A percentile compares a stretch with the other conserved stretches of the same genome.
phyloP scores from a whole-genome alignment of 37 sponge, comb jelly and placozoan species.

The Dysidea cf. avara region DNA sequence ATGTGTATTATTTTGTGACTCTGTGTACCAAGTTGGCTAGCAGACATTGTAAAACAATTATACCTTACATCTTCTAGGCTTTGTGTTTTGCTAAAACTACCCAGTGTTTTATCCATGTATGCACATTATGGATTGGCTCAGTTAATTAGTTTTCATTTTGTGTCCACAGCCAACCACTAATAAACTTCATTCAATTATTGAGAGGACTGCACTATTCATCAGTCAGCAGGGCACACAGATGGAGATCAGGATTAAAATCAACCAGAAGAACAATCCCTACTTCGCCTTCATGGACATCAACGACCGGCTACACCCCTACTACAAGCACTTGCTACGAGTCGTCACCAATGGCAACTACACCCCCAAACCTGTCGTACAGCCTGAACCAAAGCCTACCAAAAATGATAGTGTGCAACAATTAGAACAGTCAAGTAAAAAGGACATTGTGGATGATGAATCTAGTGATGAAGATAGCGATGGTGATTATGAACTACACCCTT shows the following conservation, averaged over 20 bases:
- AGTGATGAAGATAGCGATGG: slow-evolving; percentile 51
- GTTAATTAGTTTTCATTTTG: slow-evolving; percentile 1
- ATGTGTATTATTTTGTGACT: too few relatives aligned
- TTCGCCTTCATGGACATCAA: slow-evolving; percentile 84
- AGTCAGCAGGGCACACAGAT: slow-evolving; percentile 82
- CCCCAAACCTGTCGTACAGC: slow-evolving; percentile 20
- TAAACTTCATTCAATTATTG: slow-evolving; percentile 88
- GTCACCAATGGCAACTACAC: slow-evolving; percentile 38
- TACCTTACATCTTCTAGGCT: too few relatives aligned
- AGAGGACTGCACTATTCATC: slow-evolving; percentile 82
- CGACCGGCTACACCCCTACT: slow-evolving; percentile 81
- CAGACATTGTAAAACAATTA: too few relatives aligned
- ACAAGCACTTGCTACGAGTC: slow-evolving; percentile 68
- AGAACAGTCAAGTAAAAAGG: background rate
- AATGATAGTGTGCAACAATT: background rate
- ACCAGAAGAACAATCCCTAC: slow-evolving; percentile 85
- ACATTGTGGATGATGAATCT: background rate
- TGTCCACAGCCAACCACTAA: slow-evolving; percentile 70
- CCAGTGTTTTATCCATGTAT: too few relatives aligned
- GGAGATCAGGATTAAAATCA: slow-evolving; percentile 93
- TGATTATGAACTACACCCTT: slow-evolving; percentile 77
- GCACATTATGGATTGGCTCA: too few relatives aligned
- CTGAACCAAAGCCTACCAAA: background rate
- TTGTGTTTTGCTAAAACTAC: too few relatives aligned
- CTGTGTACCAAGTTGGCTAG: too few relatives aligned